Base-by-base conservation (phyloP, 2,113 vertebrate species). In the Lophochroa leadbeateri region DNA sequence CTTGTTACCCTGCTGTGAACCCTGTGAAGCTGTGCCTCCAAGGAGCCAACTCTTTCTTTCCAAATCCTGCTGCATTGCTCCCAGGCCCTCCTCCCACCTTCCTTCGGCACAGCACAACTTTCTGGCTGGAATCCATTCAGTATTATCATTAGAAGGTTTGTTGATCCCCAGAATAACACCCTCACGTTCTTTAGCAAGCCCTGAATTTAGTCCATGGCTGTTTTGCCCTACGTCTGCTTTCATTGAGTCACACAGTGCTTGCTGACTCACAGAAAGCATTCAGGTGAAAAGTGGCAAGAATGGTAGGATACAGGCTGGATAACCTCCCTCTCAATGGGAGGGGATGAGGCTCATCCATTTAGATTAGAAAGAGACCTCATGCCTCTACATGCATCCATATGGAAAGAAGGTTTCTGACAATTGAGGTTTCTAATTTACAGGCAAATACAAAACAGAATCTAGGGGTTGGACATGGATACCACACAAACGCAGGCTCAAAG, bases 211-310 rank as follows among this genome's bases (percentile, higher is more conserved):
- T 94, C 82, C 50, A n/a, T 17, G 47, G 39, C 35, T 92, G 72
- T 78, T 96, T 88, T 60, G 72, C 64, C 64, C 52, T 47, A 6
- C 1, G 11, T 57, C 47, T 92, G 10, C 65, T 86, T 86, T 74
- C n/a, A 60, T 24, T 95, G 93, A 95, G 88, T 96, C 92, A 96
- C 64, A 60, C 35, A 11, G 37, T 46, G 35, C 76, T 68, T 88
- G 86, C 88, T 96, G 94, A 95, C 69, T 95, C 92, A 95, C 69
- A 79, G 82, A 95, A 78, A 76, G 57, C 72, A 71, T 61, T 92
- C 72, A 37, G 39, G 77, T 86, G 57, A 79, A 95, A 94, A 93
- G 50, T 44, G 35, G 77, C 47, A 94, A 90, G 88, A 96, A 87
- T 28, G 49, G 67, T 47, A 70, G 80, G 77, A 76, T 41, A 44